phyloP scores from a whole-genome alignment of 1,140 invertebrate species.

The Drosophila chauvacae region DNA sequence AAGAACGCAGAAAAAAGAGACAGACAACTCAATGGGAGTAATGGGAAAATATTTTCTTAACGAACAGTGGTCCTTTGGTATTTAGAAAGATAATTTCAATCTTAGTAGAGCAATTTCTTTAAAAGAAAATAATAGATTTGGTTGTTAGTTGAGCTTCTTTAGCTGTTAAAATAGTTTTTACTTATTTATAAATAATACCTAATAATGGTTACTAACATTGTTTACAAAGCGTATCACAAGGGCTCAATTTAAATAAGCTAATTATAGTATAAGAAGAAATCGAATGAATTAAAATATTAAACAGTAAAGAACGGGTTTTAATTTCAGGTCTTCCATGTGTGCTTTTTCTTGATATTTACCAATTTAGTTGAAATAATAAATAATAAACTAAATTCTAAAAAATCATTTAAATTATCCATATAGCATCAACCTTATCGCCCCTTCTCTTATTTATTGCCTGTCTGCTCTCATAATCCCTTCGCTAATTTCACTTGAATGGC shows the following conservation, averaged over 20 bases:
- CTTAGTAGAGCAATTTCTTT: background rate
- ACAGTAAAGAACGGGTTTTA: background rate
- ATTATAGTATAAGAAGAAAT: background rate
- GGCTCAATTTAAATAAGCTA: background rate
- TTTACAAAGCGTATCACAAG: too few species aligned
- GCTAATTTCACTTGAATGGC: slow-evolving; percentile 29
- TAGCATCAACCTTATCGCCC: too few species aligned
- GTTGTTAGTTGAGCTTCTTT: background rate
- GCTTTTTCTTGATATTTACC: background rate
- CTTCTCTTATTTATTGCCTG: background rate
- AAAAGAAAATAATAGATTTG: background rate
- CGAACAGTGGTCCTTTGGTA: background rate
- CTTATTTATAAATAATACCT: too few species aligned
- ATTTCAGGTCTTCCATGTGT: too few species aligned
- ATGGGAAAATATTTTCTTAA: slow-evolving; percentile 9
- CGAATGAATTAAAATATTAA: background rate
- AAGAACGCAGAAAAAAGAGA: background rate
- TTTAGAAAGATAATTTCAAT: background rate
- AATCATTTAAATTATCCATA: background rate
- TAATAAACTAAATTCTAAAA: background rate
- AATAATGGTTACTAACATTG: too few species aligned
- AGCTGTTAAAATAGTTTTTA: too few species aligned
- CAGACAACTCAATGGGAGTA: slow-evolving; percentile 55
- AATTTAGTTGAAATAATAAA: too few species aligned
- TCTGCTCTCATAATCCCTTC: slow-evolving; percentile 4